Conservation (phyloP, 2,888 invertebrate species). For the Tinea pellionella region DNA sequence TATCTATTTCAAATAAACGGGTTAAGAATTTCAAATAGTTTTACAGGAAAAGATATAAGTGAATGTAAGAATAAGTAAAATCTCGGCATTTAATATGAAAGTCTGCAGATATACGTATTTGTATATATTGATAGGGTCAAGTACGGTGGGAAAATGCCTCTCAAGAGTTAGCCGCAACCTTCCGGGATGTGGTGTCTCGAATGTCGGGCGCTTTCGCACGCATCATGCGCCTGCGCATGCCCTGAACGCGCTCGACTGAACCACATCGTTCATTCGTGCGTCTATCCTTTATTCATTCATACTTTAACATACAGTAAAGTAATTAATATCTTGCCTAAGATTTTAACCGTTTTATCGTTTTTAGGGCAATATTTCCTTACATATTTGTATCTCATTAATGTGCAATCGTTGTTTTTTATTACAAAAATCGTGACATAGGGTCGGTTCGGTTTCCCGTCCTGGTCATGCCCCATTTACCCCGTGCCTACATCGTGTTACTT, state of each 20-base stretch:
- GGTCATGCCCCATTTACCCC: constrained; percentile 55
- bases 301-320: constrained; percentile 7
- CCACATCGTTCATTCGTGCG: constrained; percentile 37
- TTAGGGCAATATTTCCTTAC: not conserved
- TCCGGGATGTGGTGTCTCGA: constrained; percentile 67
- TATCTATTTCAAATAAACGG: not conserved
- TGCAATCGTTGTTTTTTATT: constrained; percentile 14
- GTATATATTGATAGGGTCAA: not conserved
- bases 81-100: too few species aligned
- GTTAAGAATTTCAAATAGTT: too few species aligned
- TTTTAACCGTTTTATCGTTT: not conserved
- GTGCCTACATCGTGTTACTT: constrained; percentile 28
- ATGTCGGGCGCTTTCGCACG: constrained; percentile 55
- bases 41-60: too few species aligned
- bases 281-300: constrained; percentile 26
- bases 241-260: constrained; percentile 36
- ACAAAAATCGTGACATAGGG: constrained; percentile 38
- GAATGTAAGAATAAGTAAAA: too few species aligned
- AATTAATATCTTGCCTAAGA: not conserved
- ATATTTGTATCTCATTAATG: not conserved
- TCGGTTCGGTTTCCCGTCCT: constrained; percentile 16
- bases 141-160: constrained; percentile 11
- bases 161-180: constrained; percentile 38
- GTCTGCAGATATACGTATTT: too few species aligned
- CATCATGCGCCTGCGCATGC: constrained; percentile 25